Evolutionary conservation across 2,113 vertebrate species (phyloP).

Genomic region (Eptatretus burgeri): DNA sequence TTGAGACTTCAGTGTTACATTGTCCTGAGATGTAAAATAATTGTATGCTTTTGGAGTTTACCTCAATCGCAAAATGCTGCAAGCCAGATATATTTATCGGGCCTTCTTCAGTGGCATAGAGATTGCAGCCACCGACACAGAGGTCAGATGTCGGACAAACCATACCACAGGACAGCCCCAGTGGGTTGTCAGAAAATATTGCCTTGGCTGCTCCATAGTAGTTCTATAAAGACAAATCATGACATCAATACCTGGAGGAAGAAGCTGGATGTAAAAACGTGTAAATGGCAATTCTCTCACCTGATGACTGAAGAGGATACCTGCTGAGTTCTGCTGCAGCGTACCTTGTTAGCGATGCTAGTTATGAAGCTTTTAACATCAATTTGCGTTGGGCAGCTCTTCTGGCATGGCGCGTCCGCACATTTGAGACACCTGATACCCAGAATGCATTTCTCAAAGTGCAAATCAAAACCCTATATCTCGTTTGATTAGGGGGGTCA

Average conservation of each 20-base stretch:
- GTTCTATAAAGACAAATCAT: conserved; percentile 20
- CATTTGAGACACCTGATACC: conserved; percentile 38
- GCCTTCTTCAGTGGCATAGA: conserved; percentile 53
- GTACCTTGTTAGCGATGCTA: conserved; percentile 47
- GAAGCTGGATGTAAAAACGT: too few species aligned
- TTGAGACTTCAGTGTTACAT: too few species aligned
- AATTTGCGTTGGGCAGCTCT: conserved; percentile 51
- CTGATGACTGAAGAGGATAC: too few species aligned
- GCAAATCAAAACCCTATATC: too few species aligned
- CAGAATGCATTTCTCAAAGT: too few species aligned
- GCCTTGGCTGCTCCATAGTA: conserved; percentile 53
- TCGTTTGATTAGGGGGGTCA: too few species aligned
- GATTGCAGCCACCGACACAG: conserved; percentile 45
- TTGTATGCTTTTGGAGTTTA: conserved; percentile 14
- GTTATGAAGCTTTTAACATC: conserved; percentile 53
- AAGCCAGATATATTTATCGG: conserved; percentile 78
- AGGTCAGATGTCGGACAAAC: conserved; percentile 72
- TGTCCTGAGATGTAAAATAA: too few species aligned
- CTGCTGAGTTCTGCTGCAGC: not conserved
- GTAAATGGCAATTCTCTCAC: too few species aligned
- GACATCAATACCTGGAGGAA: too few species aligned
- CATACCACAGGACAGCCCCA: conserved; percentile 64
- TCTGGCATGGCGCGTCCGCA: conserved; percentile 51
- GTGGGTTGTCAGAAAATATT: conserved; percentile 64
- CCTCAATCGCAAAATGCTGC: conserved; percentile 80